Conservation (phyloP, 2,113 vertebrate genomes). For the Acanthochromis polyacanthus region DNA sequence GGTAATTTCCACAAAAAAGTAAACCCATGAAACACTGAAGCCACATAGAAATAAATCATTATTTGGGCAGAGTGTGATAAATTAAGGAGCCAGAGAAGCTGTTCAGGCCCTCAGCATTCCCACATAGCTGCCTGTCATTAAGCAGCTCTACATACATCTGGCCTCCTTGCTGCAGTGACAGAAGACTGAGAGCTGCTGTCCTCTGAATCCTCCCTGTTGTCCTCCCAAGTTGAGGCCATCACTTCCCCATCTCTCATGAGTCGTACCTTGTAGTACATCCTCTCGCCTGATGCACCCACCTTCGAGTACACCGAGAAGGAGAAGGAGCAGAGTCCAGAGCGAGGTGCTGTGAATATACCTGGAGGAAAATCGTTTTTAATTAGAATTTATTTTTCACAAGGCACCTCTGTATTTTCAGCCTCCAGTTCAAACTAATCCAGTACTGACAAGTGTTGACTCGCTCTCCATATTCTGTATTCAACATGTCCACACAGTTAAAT, state of each 20-base stretch:
- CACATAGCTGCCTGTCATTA: constrained; percentile 61
- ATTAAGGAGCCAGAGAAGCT: constrained; percentile 70
- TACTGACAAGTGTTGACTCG: too few relatives aligned
- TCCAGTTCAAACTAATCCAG: too few relatives aligned
- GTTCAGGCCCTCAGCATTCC: constrained; percentile 50
- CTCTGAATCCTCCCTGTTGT: constrained; percentile 67
- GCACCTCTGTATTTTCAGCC: neutral
- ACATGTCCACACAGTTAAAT: too few relatives aligned
- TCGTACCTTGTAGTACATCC: constrained; percentile 61
- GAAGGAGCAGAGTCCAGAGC: constrained; percentile 65
- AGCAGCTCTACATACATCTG: constrained; percentile 69
- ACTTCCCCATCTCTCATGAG: constrained; percentile 59
- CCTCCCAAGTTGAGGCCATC: constrained; percentile 60
- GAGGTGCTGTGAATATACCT: constrained; percentile 69
- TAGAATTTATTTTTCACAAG: neutral
- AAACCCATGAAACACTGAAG: neutral
- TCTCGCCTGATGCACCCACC: neutral
- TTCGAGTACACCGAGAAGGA: constrained; percentile 63
- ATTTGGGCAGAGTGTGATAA: constrained; percentile 26
- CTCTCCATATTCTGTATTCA: too few relatives aligned
- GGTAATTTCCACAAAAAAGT: too few relatives aligned
- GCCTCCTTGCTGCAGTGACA: constrained; percentile 51
- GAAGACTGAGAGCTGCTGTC: constrained; percentile 69
- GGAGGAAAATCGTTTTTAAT: neutral
- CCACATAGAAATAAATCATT: neutral